Evolutionary conservation across 2,797 vertebrate species (phyloP).

Genomic region (Iguana delicatissima): DNA sequence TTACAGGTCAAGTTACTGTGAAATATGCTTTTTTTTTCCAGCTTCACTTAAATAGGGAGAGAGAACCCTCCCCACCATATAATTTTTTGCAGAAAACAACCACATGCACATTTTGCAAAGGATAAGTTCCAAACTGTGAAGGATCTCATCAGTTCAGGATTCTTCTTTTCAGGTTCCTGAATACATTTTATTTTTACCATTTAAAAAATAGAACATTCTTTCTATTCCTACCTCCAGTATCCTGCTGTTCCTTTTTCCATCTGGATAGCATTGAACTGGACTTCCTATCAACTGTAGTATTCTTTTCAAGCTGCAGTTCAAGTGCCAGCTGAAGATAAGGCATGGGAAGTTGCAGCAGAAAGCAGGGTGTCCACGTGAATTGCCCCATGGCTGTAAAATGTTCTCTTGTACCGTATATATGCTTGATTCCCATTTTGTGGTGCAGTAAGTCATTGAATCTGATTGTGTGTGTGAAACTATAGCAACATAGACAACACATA

Average conservation of each 20-base stretch:
- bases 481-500: neutral
- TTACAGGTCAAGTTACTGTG: no score
- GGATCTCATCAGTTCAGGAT: no score
- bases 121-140: no score
- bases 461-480: slow-evolving; percentile 14
- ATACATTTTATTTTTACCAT: no score
- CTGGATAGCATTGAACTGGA: neutral
- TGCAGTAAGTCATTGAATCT: neutral
- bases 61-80: no score
- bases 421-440: neutral
- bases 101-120: no score
- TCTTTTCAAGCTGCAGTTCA: neutral
- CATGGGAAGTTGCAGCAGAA: neutral
- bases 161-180: no score
- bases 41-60: no score
- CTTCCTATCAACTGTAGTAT: neutral
- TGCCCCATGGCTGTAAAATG: neutral
- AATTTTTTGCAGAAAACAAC: no score
- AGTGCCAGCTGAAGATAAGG: neutral
- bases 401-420: neutral
- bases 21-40: no score
- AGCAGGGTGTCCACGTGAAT: neutral
- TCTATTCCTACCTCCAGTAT: neutral
- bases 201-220: no score
- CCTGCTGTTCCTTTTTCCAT: neutral